Evolutionary conservation across 2,888 invertebrate genomes (phyloP), one percentile per base, ranked within the genome.

Genomic region (Malacosoma neustria): DNA sequence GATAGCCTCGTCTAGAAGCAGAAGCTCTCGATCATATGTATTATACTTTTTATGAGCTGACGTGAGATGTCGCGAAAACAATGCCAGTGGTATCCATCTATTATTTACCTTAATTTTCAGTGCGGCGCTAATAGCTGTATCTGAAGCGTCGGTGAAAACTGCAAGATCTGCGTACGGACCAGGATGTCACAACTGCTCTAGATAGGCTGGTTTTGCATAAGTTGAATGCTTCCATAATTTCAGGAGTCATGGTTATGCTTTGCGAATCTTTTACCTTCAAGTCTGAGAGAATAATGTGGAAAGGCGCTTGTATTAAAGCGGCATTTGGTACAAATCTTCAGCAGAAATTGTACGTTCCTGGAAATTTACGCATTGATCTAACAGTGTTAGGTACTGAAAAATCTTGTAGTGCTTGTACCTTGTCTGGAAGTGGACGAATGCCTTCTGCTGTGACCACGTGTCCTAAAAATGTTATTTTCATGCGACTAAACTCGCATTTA

Each of bases 11-110:
- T 70, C 75, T 2, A 65, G 60, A 0, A 69, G 72, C 3, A 69
- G 45, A 0, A 79, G 52, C 44, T 74, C 69, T 0, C 52, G 38
- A 37, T 79, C 71, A 40, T 72, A 75, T 1, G 65, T 49, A 13
- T 55, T 49, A 58, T 57, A 57, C 13, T 63, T 68, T 9, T 22
- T 33, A 40, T 77, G 59, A 0, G 64, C 38, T 3, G 51, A 37
- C 12, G 39, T 53, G 0, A 74, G 43, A 30, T 65, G 69, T 31
- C 45, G 48, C 1, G 67, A 70, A 38, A 62, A 72, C 36, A 72
- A 75, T 1, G 60, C 61, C 2, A 73, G 36, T 0, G 72, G 71
- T 43, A 70, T 44, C 57, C 62, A 59, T 0, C 37, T 11, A 7
- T 44, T 35, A 3, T 49, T 33, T 3, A 43, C 39, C 0, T 33